Evolutionary conservation across 2,888 invertebrate genomes (phyloP).

Genomic region (Diaperis boleti): DNA sequence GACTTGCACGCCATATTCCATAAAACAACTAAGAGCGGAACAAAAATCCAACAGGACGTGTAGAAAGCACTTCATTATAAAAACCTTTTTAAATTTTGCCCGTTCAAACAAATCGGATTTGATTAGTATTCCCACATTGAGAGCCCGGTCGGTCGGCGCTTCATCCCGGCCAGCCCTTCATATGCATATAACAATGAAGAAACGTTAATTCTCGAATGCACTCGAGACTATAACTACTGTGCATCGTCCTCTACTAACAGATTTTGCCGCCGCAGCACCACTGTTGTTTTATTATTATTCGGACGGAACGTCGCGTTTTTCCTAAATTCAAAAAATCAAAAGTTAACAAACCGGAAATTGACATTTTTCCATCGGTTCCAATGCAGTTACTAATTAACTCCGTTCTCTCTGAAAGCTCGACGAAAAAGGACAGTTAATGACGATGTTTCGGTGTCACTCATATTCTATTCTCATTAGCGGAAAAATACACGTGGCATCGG

Average conservation of each 20-base stretch:
- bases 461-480: neutral
- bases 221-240: conserved; percentile 51
- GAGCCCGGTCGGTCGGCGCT: conserved; percentile 47
- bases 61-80: conserved; percentile 63
- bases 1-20: conserved; percentile 58
- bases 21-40: conserved; percentile 59
- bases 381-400: conserved; percentile 25
- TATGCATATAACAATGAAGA: conserved; percentile 59
- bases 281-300: conserved; percentile 6
- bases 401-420: conserved; percentile 6
- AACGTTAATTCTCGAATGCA: conserved; percentile 58
- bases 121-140: conserved; percentile 60
- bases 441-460: neutral
- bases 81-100: conserved; percentile 62
- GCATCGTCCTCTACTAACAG: conserved; percentile 47
- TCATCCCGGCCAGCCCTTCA: conserved; percentile 52
- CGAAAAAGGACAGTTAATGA: conserved; percentile 5
- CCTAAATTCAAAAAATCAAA: conserved; percentile 29
- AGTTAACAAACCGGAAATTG: conserved; percentile 32
- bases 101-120: conserved; percentile 64
- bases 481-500: neutral
- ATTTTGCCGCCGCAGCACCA: conserved; percentile 9
- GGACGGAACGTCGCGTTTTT: conserved; percentile 26
- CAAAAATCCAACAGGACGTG: conserved; percentile 60
- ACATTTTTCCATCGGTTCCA: conserved; percentile 18